A percentile compares a stretch with the other conserved stretches of the same genome.
These are phyloP conservation scores for Ophion ellenae DNA, from an alignment of 2,888 invertebrate genomes.

Conservation along the genomic window DNA sequence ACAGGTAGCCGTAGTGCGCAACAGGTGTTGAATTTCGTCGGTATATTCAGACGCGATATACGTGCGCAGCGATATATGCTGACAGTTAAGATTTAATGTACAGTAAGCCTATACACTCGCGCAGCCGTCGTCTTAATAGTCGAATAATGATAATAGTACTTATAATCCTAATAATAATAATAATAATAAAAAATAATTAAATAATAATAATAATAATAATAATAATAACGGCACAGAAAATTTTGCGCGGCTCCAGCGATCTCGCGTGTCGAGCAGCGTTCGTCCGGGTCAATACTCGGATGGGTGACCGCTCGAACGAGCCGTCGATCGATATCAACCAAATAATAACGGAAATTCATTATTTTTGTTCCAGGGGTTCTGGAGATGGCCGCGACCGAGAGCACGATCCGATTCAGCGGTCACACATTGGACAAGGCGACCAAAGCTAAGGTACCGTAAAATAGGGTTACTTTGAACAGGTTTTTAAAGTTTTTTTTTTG, in stretches of 20 bases:
- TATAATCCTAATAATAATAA: background rate
- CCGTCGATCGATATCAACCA: background rate
- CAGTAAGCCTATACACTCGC: background rate
- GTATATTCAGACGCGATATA: slow-evolving; percentile 8
- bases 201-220: background rate
- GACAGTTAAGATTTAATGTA: background rate
- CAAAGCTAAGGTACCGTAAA: slow-evolving; percentile 92
- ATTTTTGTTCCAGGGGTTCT: slow-evolving; percentile 88
- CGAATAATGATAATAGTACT: background rate
- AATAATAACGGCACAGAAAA: background rate
- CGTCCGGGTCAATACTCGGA: background rate
- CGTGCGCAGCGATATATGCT: background rate
- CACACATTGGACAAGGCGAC: slow-evolving; percentile 99
- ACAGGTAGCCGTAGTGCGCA: slow-evolving; percentile 24
- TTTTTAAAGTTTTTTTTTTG: too few relatives aligned
- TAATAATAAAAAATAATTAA: too few relatives aligned
- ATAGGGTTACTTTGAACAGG: too few relatives aligned
- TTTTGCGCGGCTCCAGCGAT: too few relatives aligned
- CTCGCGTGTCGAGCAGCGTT: too few relatives aligned
- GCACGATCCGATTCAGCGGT: slow-evolving; percentile 96
- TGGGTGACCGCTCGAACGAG: too few relatives aligned
- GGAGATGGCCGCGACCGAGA: slow-evolving; percentile 94
- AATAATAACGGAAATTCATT: slow-evolving; percentile 21
- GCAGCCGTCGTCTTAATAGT: background rate
- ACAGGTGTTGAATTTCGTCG: slow-evolving; percentile 60